A percentile compares a stretch with the other conserved stretches of the same genome.
These are phyloP conservation scores for Grantiella picta DNA, from an alignment of 2,113 vertebrate species.

Conservation along the genomic window DNA sequence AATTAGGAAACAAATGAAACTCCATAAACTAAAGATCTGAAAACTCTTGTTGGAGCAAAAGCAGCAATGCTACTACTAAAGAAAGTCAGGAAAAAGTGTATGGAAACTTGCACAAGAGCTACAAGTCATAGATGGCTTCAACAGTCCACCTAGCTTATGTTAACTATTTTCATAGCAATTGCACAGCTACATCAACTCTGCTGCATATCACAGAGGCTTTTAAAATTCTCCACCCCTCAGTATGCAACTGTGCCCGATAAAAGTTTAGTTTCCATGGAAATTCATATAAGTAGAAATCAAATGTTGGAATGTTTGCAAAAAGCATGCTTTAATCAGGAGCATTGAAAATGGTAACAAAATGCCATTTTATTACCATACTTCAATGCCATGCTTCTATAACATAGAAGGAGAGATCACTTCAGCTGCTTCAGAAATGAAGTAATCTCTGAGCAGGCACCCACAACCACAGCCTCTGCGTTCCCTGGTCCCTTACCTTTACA, in stretches of 20 bases:
- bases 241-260: not conserved
- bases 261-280: conserved; percentile 58
- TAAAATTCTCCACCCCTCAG: not conserved
- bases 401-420: not conserved
- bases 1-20: not conserved
- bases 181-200: not conserved
- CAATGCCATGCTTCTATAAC: not conserved
- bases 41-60: not conserved
- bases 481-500: not conserved
- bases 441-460: not conserved
- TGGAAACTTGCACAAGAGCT: not conserved
- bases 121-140: not conserved
- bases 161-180: not conserved
- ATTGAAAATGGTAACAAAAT: not conserved
- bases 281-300: conserved; percentile 35
- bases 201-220: not conserved
- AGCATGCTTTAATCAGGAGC: not conserved
- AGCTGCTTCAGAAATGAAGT: not conserved
- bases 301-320: conserved; percentile 19
- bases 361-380: not conserved
- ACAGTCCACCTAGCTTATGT: not conserved
- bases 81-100: not conserved
- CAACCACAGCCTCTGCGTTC: not conserved
- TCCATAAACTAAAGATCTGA: not conserved
- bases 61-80: not conserved